Evolutionary conservation across 2,113 vertebrate genomes (phyloP), one percentile per base, ranked within the genome.

Genomic region (Podiceps cristatus): DNA sequence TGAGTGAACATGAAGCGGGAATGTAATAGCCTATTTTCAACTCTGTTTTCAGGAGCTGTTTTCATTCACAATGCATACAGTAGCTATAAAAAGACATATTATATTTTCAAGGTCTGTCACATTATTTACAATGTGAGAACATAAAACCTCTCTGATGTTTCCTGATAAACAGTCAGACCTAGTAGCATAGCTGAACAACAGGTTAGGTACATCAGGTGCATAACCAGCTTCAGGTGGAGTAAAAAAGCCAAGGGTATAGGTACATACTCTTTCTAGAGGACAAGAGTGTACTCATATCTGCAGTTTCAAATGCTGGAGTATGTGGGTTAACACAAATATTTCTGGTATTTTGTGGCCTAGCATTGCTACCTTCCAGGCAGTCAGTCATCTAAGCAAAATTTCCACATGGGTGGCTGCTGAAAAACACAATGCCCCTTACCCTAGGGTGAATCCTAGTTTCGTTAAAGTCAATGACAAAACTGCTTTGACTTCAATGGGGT

Each of bases 61-160:
- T 88, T 96, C 90, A 91, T 97, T 96, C 85, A 93, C 94, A 91
- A 78, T 94, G 92, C 79, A 85, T 93, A 96, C 89, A 82, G 95
- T 95, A 94, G 94, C 96, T 97, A 96, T 97, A 97, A 97, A 97
- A 97, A 96, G 90, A 91, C 85, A 89, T 86, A 96, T 96, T 97
- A 93, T 97, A 93, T 96, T 97, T 97, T 97, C 96, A 98, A 98
- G 96, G 97, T 97, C 97, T 97, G 97, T 94, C 96, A 96, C 96
- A 80, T 96, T 96, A 96, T 97, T 97, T 97, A 97, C 93, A 88
- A 86, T 94, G 73, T 92, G 95, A 69, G 69, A 95, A 90, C 76
- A 87, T 72, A 96, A 95, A 96, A 90, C 28, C 79, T 84, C 77
- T 92, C 77, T 94, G 94, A 96, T 95, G 89, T 82, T 95, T 93